Evolutionary conservation across 2,113 vertebrate genomes (phyloP), one percentile per base, ranked within the genome.

Genomic region (Oophaga pumilio): DNA sequence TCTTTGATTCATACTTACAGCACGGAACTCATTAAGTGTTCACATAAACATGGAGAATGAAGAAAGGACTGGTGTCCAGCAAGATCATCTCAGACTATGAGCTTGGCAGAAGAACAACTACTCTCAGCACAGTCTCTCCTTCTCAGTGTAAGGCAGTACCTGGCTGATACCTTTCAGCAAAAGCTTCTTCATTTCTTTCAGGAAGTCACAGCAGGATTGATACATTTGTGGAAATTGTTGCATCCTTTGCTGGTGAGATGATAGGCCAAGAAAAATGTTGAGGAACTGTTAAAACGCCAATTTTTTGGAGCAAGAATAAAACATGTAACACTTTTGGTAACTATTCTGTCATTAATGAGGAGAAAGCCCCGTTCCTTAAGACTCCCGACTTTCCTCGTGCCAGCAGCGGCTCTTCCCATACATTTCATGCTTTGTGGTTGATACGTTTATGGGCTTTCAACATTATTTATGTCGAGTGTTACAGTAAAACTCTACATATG

Each of bases 401-500:
- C 78, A 74, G 86, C 6, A 49, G 33, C 18, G n/a, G 56, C 66
- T 62, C 78, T 74, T 68, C 66, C 78, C 78, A 3, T 60, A 33
- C 53, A 8, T 60, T 50, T 60, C 33, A 12, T n/a, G 49, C 78
- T 59, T 60, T 74, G 78, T 13, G 56, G 18, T 59, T 73, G 57
- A 82, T 87, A 82, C 49, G 24, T 87, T 87, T 57, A 59, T 68
- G 57, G 28, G 8, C 76, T 49, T 73, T 71, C 73, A 81, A 60
- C 64, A 59, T 82, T 82, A 82, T 82, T 82, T 73, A 87, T 82
- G 86, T 71, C 56, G 43, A 59, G 26, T 62, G 52, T 82, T 71
- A 20, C n/a, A 62, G 66, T 43, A 60, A 60, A 80, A 73, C 77
- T 56, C 18, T 57, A 59, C 86, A 50, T 87, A 82, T 73, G 56